Conservation (phyloP, 2,888 invertebrate species). For the Bhutanitis thaidina region DNA sequence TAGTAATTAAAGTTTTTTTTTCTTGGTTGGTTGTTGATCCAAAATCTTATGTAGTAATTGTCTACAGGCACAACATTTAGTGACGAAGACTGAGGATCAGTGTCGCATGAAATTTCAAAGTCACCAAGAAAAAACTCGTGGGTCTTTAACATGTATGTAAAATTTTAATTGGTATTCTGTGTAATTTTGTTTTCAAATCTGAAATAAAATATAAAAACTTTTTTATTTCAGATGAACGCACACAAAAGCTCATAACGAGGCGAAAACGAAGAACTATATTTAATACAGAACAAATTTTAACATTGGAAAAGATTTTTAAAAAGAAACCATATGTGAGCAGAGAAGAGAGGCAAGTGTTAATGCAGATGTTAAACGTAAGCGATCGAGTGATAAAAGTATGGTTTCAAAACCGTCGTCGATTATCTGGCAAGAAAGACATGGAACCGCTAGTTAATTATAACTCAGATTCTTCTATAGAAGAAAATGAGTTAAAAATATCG, state of each 20-base stretch:
- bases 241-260: slow-evolving; percentile 36
- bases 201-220: background rate
- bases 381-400: slow-evolving; percentile 88
- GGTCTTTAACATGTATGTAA: background rate
- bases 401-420: slow-evolving; percentile 85
- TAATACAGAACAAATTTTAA: slow-evolving; percentile 85
- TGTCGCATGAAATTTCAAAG: background rate
- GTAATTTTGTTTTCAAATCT: background rate
- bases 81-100: background rate
- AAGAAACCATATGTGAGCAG: slow-evolving; percentile 83
- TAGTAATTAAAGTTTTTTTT: too few species aligned
- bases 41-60: background rate
- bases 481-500: slow-evolving; percentile 19
- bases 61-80: background rate
- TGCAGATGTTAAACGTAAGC: slow-evolving; percentile 69
- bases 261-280: slow-evolving; percentile 86
- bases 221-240: slow-evolving; percentile 21
- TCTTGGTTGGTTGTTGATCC: too few species aligned
- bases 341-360: slow-evolving; percentile 84
- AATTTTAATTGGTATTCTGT: background rate
- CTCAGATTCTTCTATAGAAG: slow-evolving; percentile 25
- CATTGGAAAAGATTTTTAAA: slow-evolving; percentile 85
- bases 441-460: slow-evolving; percentile 19
- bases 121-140: background rate
- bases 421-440: slow-evolving; percentile 62